Percentiles rank a stretch among this genome's conserved stretches.
These are phyloP conservation scores for Empidonax traillii DNA, from an alignment of 2,113 vertebrate species.

Conservation along the genomic window DNA sequence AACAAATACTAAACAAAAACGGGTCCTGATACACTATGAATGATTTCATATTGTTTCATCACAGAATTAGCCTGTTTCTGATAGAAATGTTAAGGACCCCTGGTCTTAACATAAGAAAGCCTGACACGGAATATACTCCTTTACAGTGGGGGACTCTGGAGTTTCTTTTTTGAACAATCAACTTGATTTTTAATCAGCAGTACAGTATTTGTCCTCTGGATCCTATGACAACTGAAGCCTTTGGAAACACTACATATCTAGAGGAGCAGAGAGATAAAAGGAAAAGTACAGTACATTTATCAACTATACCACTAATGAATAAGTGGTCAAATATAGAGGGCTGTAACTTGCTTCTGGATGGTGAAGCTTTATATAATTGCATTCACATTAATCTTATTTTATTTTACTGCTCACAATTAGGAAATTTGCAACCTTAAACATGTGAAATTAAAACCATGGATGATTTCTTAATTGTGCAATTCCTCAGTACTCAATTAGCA, in stretches of 20 bases:
- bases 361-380: slow-evolving; percentile 14
- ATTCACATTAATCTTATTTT: slow-evolving; percentile 50
- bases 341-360: not conserved
- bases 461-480: slow-evolving; percentile 67
- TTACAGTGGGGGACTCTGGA: not conserved
- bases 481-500: slow-evolving; percentile 65
- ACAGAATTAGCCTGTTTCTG: not conserved
- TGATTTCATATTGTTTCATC: not conserved
- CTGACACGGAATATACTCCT: not conserved
- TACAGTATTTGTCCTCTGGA: not conserved
- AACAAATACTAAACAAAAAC: not conserved
- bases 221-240: not conserved
- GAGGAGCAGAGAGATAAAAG: not conserved
- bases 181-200: not conserved
- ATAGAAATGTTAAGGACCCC: not conserved
- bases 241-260: not conserved
- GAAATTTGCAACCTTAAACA: slow-evolving; percentile 50
- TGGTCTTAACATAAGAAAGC: not conserved
- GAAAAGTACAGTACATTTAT: not conserved
- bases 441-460: slow-evolving; percentile 56
- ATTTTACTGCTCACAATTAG: slow-evolving; percentile 48
- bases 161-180: not conserved
- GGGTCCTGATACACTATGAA: not conserved
- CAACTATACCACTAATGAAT: not conserved
- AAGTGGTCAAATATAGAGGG: not conserved